These are phyloP conservation scores for Lagria hirta DNA, from an alignment of 2,888 invertebrate species.

Conservation along the genomic window DNA sequence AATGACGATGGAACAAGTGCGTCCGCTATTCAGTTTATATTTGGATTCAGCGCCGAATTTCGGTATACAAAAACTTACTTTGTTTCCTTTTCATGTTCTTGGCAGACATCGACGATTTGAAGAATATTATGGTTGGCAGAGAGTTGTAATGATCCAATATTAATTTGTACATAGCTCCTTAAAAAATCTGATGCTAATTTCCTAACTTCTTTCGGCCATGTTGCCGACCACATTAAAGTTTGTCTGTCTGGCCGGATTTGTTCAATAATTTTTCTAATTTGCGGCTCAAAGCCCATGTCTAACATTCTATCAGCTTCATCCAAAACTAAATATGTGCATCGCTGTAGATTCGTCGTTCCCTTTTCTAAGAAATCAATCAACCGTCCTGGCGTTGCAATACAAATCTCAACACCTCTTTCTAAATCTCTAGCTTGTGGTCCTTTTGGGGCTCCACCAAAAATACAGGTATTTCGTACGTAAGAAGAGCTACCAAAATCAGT, in stretches of 20 bases:
- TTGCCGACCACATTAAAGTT: slow-evolving; percentile 98
- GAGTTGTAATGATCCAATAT: slow-evolving; percentile 84
- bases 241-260: slow-evolving; percentile 94
- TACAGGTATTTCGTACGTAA: slow-evolving; percentile 79
- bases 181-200: slow-evolving; percentile 91
- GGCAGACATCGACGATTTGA: slow-evolving; percentile 84
- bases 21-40: too few relatives aligned
- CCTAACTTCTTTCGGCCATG: slow-evolving; percentile 98
- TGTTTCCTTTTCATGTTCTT: slow-evolving; percentile 80
- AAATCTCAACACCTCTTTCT: slow-evolving; percentile 75
- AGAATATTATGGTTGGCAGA: slow-evolving; percentile 90
- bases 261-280: slow-evolving; percentile 89
- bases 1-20: too few relatives aligned
- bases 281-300: slow-evolving; percentile 98
- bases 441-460: slow-evolving; percentile 91
- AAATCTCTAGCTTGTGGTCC: slow-evolving; percentile 76
- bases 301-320: slow-evolving; percentile 97
- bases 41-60: slow-evolving; percentile 36
- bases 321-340: slow-evolving; percentile 83
- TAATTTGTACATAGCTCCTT: slow-evolving; percentile 85
- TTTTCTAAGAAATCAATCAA: slow-evolving; percentile 82
- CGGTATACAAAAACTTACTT: slow-evolving; percentile 41
- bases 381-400: slow-evolving; percentile 86
- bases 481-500: slow-evolving; percentile 81
- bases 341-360: slow-evolving; percentile 68